Evolutionary conservation across 1,140 invertebrate genomes (phyloP).

Genomic region (Metopolophium dirhodum): DNA sequence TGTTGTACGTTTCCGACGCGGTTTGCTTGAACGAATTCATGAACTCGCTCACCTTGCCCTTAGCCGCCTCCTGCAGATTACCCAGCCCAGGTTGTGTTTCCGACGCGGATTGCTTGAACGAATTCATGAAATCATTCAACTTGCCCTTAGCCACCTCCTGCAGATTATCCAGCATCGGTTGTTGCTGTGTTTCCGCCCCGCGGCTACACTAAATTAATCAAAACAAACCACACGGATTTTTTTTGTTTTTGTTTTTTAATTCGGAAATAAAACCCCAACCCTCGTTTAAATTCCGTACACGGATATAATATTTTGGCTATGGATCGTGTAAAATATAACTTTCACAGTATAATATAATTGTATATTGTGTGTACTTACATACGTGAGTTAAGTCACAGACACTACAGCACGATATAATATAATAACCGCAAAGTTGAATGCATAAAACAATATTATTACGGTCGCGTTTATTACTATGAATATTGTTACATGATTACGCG

Average conservation of each 20-base stretch:
- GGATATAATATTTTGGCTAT: not conserved
- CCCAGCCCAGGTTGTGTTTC: not conserved
- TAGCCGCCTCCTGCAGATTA: not conserved
- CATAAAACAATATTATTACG: not conserved
- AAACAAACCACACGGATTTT: slow-evolving; percentile 36
- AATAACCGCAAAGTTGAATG: not conserved
- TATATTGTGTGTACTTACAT: not conserved
- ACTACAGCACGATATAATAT: not conserved
- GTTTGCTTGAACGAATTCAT: not conserved
- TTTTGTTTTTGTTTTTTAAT: not conserved
- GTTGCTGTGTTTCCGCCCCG: not conserved
- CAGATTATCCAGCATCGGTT: not conserved
- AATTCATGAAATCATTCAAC: not conserved
- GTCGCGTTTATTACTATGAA: not conserved
- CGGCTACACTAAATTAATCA: slow-evolving; percentile 40
- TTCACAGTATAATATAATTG: not conserved
- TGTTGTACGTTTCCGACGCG: not conserved
- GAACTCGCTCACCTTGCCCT: not conserved
- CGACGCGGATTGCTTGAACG: too few species aligned
- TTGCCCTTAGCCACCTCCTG: not conserved
- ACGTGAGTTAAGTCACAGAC: not conserved
- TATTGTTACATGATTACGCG: not conserved
- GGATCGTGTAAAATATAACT: not conserved
- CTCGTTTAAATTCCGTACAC: not conserved
- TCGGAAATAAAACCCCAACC: not conserved